Percentiles rank a stretch among this genome's conserved stretches.
phyloP scores from a whole-genome alignment of 2,888 invertebrate genomes.

The Lamproptera curius region DNA sequence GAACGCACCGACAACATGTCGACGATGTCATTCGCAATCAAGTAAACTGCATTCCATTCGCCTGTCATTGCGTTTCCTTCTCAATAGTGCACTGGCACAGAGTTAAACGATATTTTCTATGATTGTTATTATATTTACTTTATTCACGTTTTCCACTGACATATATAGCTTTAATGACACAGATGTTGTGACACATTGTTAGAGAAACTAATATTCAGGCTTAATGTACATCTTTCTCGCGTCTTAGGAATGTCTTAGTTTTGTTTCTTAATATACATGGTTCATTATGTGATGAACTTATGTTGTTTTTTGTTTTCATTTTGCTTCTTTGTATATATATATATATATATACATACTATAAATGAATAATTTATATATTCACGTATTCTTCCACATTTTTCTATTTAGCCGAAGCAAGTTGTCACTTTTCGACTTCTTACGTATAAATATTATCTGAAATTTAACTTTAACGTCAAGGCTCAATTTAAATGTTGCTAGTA shows the following conservation, averaged over 20 bases:
- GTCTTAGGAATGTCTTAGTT: not conserved
- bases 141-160: conserved; percentile 9
- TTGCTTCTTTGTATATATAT: not conserved
- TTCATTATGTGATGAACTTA: too few relatives aligned
- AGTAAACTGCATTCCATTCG: too few relatives aligned
- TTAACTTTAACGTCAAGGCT: too few relatives aligned
- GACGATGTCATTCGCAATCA: too few relatives aligned
- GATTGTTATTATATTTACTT: conserved; percentile 8
- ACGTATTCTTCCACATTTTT: not conserved
- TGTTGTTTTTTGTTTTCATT: not conserved
- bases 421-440: too few relatives aligned
- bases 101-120: conserved; percentile 5
- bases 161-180: conserved; percentile 6
- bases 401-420: too few relatives aligned
- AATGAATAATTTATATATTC: not conserved
- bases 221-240: not conserved
- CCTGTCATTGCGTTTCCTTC: conserved; percentile 17
- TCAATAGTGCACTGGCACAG: conserved; percentile 12
- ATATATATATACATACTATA: not conserved
- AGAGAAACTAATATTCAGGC: not conserved
- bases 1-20: conserved; percentile 6
- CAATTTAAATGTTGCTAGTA: too few relatives aligned
- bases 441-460: too few relatives aligned
- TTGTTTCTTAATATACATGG: not conserved
- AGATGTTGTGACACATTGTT: not conserved